Percentiles rank a stretch among this genome's conserved stretches.
phyloP scores from a whole-genome alignment of 2,888 invertebrate genomes.

The Melanchra persicariae region DNA sequence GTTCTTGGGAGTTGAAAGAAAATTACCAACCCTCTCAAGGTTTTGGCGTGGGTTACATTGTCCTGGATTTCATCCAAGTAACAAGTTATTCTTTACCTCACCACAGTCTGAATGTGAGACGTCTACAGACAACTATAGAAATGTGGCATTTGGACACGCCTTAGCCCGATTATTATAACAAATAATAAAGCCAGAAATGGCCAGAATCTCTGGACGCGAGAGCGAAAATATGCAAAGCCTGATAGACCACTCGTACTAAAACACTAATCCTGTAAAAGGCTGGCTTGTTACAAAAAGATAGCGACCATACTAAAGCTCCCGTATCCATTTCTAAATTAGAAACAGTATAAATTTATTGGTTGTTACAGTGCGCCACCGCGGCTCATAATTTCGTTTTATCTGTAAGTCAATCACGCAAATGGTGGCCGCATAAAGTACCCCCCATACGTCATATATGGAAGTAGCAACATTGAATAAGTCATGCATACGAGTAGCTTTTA shows the following conservation, averaged over 20 bases:
- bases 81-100: slow-evolving; percentile 12
- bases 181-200: slow-evolving; percentile 32
- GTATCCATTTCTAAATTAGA: slow-evolving; percentile 76
- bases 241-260: slow-evolving; percentile 54
- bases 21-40: slow-evolving; percentile 19
- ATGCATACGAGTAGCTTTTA: slow-evolving; percentile 61
- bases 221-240: slow-evolving; percentile 45
- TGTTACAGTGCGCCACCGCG: slow-evolving; percentile 59
- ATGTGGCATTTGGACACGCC: slow-evolving; percentile 34
- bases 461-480: slow-evolving; percentile 58
- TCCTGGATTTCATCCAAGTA: slow-evolving; percentile 31
- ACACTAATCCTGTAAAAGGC: slow-evolving; percentile 60
- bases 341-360: slow-evolving; percentile 72
- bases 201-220: not conserved
- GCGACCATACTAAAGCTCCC: slow-evolving; percentile 50
- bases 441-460: slow-evolving; percentile 51
- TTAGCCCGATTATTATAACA: slow-evolving; percentile 27
- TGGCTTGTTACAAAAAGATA: slow-evolving; percentile 54
- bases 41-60: slow-evolving; percentile 7
- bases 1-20: slow-evolving; percentile 30
- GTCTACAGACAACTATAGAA: slow-evolving; percentile 16
- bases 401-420: slow-evolving; percentile 73
- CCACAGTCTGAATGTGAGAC: slow-evolving; percentile 17
- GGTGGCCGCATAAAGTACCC: slow-evolving; percentile 58
- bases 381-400: slow-evolving; percentile 74